These are phyloP conservation scores for Alfaro cultratus DNA, from an alignment of 2,797 vertebrate genomes.

Conservation along the genomic window DNA sequence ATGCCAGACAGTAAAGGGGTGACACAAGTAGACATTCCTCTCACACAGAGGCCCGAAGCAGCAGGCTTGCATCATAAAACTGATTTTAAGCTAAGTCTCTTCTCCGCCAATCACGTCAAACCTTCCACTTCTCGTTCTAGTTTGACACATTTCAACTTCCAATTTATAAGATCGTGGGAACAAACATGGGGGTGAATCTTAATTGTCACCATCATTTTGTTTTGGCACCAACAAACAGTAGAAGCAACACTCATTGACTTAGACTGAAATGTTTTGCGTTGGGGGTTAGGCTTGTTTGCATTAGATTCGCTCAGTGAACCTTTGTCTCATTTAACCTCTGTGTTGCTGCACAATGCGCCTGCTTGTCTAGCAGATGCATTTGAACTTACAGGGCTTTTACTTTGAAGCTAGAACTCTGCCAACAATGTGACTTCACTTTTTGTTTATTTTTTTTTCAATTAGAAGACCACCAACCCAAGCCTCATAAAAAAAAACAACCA, in stretches of 20 bases:
- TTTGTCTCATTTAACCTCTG: constrained; percentile 59
- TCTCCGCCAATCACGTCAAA: constrained; percentile 48
- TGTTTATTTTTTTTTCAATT: constrained; percentile 21
- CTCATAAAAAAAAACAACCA: constrained; percentile 54
- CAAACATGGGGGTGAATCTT: constrained; percentile 54
- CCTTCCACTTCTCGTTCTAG: constrained; percentile 14
- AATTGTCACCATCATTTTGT: constrained; percentile 49
- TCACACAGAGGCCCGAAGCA: constrained; percentile 46
- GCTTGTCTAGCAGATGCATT: constrained; percentile 41
- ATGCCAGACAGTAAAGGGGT: constrained; percentile 53
- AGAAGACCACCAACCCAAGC: constrained; percentile 48
- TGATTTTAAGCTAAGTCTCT: constrained; percentile 36
- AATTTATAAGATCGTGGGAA: constrained; percentile 44
- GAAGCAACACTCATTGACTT: constrained; percentile 61
- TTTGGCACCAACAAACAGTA: constrained; percentile 45
- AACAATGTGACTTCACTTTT: constrained; percentile 41
- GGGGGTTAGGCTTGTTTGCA: constrained; percentile 34
- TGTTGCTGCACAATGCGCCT: constrained; percentile 38
- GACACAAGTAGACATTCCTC: constrained; percentile 44
- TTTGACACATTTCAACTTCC: constrained; percentile 8
- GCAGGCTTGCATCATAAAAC: constrained; percentile 47
- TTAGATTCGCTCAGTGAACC: constrained; percentile 51
- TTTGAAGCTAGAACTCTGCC: constrained; percentile 48
- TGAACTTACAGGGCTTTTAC: constrained; percentile 51
- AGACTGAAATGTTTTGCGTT: constrained; percentile 60